Evolutionary conservation across 2,113 vertebrate genomes (phyloP).

Genomic region (Passer montanus): DNA sequence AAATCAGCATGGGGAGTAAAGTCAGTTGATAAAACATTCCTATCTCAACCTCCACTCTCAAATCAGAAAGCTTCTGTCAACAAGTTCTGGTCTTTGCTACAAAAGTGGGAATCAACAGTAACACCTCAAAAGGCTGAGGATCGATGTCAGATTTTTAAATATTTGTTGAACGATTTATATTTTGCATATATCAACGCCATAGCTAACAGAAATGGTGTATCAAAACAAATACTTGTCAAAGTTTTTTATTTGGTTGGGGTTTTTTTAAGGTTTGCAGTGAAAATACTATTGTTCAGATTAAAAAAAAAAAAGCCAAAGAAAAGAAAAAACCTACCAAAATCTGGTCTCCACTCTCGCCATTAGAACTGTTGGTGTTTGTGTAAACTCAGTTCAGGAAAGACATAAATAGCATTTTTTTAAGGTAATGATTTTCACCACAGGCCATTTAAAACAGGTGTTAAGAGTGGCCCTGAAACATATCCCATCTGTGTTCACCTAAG

Average conservation of each 20-base stretch:
- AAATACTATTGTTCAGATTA: background rate
- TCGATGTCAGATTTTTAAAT: background rate
- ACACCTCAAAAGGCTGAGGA: background rate
- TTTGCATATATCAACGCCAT: background rate
- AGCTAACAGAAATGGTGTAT: background rate
- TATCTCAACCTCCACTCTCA: background rate
- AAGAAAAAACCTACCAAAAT: background rate
- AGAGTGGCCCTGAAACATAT: conserved; percentile 52
- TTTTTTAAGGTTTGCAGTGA: background rate
- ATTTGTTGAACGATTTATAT: background rate
- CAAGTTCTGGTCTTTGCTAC: background rate
- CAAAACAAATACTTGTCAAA: background rate
- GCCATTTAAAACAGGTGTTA: conserved; percentile 28
- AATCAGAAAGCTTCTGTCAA: background rate
- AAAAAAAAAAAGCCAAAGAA: background rate
- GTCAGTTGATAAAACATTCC: background rate
- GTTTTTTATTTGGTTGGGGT: background rate
- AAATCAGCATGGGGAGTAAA: background rate
- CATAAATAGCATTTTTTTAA: conserved; percentile 25
- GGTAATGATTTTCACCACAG: conserved; percentile 57
- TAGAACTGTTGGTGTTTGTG: background rate
- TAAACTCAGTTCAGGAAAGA: conserved; percentile 2
- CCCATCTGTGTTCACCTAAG: conserved; percentile 47
- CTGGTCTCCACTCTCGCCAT: background rate
- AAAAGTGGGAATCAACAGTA: background rate